Base-by-base conservation (phyloP, 2,888 invertebrate species). In the Tenthredo notha region DNA sequence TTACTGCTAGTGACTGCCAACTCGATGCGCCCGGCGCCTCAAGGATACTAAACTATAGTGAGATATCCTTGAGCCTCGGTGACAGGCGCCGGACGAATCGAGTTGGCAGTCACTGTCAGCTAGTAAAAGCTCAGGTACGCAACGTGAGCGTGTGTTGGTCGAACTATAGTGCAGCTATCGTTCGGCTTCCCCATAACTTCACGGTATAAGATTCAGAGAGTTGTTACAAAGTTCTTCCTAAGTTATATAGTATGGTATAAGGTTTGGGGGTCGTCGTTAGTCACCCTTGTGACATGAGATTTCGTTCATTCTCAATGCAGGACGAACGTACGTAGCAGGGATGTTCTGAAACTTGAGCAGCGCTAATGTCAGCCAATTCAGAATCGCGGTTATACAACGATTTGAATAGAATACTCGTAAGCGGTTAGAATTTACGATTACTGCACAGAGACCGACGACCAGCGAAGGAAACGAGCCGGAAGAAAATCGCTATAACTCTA, bases 401-500 rank as follows among this genome's bases (percentile, higher is more conserved):
- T 90, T 90, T 90, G 90, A 91, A 91, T 90, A 89, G 83, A 86
- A 87, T 87, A 67, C 86, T 88, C 89, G 87, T 89, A 87, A 89
- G 87, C 58, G 40, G 77, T 21, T 21, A 5, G 85, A 86, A 90
- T 91, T 90, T 90, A 91, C 89, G 91, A 87, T 87, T 88, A 90
- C 89, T 18, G 33, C 1, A 12, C 1, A 12, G 6, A n/a, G n/a
- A 18, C 78, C 80, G n/a, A 67, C 80, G n/a, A 67, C 84, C 47
- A 54, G 54, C 85, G 83, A 85, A 85, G 21, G 43, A 83, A 83
- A 83, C 83, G 83, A 83, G 65, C 84, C 86, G 87, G 82, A 87
- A 87, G 87, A 89, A 90, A 91, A 90, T 61, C 37, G 47, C 40
- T 10, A 15, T 12, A 90, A 88, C 84, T 88, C 87, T 9, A 80